Base-by-base conservation (phyloP, 2,797 vertebrate genomes). In the Pangasius djambal region DNA sequence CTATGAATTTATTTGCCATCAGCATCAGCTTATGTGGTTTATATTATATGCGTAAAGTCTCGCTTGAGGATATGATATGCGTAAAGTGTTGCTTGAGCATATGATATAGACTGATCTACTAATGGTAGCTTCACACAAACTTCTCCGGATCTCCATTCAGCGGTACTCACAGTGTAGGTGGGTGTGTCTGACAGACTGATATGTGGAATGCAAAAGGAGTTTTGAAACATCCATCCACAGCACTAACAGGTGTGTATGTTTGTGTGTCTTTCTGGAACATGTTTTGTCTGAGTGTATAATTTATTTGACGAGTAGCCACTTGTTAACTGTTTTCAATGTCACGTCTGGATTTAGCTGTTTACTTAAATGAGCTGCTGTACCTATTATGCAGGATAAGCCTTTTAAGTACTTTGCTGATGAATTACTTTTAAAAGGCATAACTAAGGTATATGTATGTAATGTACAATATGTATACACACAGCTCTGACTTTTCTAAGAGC, bases 111-210 rank as follows among this genome's bases (percentile, higher is more conserved):
- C 61, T 72, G 10, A 25, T 22, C 20, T 44, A 44, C 37, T 44
- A 5, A 44, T 44, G 40, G 6, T 44, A 44, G 40, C 40, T 44
- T 48, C 37, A 72, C 44, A 40, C 50, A 81, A 55, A 37, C 28
- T 28, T 50, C 20, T 79, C 63, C 34, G 25, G 22, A 63, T 70
- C n/a, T 40, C n/a, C 6, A 6, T 65, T 37, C 31, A 63, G 22
- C 34, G 1, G 44, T 50, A 6, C 55, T 55, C 61, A 65, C 59
- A 7, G 40, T 44, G 55, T 6, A 77, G 28, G 69, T 69, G 72
- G 70, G 86, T 87, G 86, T 89, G 86, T 85, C 70, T 34, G 70
- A 89, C 9, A 67, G 48, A 57, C 69, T 77, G 48, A 57, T 84
- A 59, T 78, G 31, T 34, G 72, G 81, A 89, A 85, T 84, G 86